Conservation (phyloP, 2,113 vertebrate species). For the Zootoca vivipara region DNA sequence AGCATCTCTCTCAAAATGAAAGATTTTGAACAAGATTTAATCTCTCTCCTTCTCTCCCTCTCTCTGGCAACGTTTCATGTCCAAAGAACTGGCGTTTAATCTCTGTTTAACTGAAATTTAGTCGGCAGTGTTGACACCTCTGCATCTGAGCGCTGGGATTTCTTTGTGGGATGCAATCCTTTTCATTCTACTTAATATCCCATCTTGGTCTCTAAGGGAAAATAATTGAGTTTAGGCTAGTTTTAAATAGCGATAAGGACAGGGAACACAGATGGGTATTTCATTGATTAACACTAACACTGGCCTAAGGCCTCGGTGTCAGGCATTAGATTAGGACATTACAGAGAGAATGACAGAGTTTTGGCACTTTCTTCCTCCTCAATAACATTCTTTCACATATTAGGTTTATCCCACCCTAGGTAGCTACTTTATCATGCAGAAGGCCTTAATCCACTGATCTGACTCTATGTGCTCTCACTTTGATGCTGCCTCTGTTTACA, state of each 20-base stretch:
- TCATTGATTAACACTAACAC: slow-evolving; percentile 97
- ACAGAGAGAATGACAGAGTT: slow-evolving; percentile 98
- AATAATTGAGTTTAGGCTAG: slow-evolving; percentile 99
- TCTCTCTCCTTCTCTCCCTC: slow-evolving; percentile 61
- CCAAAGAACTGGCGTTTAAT: slow-evolving; percentile 87
- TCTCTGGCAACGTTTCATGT: slow-evolving; percentile 79
- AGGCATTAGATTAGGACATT: slow-evolving; percentile 99
- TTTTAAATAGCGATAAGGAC: slow-evolving; percentile 99
- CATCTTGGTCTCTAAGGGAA: slow-evolving; percentile 97
- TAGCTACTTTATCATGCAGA: slow-evolving; percentile 99
- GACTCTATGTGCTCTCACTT: slow-evolving; percentile 95
- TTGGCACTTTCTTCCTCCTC: slow-evolving; percentile 99
- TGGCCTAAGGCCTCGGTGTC: slow-evolving; percentile 94
- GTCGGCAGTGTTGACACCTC: slow-evolving; percentile 90
- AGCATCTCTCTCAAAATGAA: slow-evolving; percentile 81
- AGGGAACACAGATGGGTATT: slow-evolving; percentile 97
- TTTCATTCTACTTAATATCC: slow-evolving; percentile 98
- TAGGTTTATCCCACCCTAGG: slow-evolving; percentile 99
- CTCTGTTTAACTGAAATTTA: slow-evolving; percentile 96
- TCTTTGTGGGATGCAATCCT: slow-evolving; percentile 87
- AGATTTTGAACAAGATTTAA: slow-evolving; percentile 83
- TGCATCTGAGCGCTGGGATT: slow-evolving; percentile 88
- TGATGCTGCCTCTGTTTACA: slow-evolving; percentile 93
- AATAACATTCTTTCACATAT: slow-evolving; percentile 99
- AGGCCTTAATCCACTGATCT: slow-evolving; percentile 99